Conservation (phyloP, 1,140 invertebrate genomes). For the Neodiprion lecontei region DNA sequence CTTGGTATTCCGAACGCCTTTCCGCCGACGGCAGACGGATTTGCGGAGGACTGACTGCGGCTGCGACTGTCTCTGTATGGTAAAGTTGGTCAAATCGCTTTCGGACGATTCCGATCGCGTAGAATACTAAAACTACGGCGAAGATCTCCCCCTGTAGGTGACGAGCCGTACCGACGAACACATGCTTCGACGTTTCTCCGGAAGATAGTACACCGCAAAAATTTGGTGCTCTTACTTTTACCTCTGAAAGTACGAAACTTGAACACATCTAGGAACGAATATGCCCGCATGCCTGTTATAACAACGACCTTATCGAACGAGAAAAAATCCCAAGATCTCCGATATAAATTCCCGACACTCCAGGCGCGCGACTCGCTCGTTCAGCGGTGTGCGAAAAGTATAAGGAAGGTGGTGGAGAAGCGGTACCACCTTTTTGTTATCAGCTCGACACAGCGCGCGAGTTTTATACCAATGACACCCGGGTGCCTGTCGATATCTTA, state of each 20-base stretch:
- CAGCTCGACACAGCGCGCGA: constrained; percentile 33
- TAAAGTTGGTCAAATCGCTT: constrained; percentile 59
- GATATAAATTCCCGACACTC: too few species aligned
- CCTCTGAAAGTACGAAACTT: background rate
- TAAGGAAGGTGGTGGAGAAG: background rate
- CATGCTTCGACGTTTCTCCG: background rate
- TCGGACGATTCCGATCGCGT: constrained; percentile 40
- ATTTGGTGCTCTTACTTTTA: too few species aligned
- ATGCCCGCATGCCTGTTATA: background rate
- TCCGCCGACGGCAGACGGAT: constrained; percentile 56
- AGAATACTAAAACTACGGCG: constrained; percentile 44
- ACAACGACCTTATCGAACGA: too few species aligned
- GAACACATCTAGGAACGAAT: background rate
- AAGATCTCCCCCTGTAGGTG: constrained; percentile 12
- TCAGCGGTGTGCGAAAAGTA: background rate
- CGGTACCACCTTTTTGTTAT: constrained; percentile 40
- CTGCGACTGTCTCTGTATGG: constrained; percentile 39
- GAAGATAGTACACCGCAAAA: too few species aligned
- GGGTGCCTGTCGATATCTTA: background rate
- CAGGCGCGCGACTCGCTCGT: too few species aligned
- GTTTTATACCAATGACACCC: constrained; percentile 11
- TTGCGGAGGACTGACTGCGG: constrained; percentile 51
- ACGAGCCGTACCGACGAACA: constrained; percentile 2
- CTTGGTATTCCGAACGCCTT: constrained; percentile 57
- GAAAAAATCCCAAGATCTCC: too few species aligned